These are phyloP conservation scores for Drosophila persimilis DNA, from an alignment of 1,140 invertebrate genomes.

Conservation along the genomic window DNA sequence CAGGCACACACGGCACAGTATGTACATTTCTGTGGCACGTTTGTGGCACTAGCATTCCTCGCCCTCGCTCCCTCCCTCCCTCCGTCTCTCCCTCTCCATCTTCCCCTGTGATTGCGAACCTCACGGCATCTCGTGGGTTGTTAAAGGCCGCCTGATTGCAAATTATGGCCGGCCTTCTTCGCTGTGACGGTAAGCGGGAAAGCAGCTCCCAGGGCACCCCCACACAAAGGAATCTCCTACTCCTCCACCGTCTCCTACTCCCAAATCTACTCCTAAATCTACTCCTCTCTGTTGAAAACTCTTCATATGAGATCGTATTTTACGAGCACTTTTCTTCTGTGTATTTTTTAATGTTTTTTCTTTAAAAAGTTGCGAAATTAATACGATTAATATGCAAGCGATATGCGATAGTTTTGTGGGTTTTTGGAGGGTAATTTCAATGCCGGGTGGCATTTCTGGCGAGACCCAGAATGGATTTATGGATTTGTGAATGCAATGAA, in stretches of 20 bases:
- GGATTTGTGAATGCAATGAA: conserved; percentile 13
- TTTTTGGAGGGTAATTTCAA: too few species aligned
- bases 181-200: conserved; percentile 7
- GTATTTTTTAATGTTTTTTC: conserved; percentile 61
- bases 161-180: conserved; percentile 39
- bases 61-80: conserved; percentile 10
- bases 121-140: conserved; percentile 50
- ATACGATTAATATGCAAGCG: conserved; percentile 43
- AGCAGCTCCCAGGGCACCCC: neutral
- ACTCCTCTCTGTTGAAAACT: conserved; percentile 9
- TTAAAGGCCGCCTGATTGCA: conserved; percentile 50
- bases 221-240: conserved; percentile 7
- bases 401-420: conserved; percentile 1
- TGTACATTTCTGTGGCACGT: conserved; percentile 40
- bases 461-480: conserved; percentile 7
- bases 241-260: too few species aligned
- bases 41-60: conserved; percentile 34
- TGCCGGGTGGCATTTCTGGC: too few species aligned
- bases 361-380: conserved; percentile 16
- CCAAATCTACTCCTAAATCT: too few species aligned
- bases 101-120: conserved; percentile 24
- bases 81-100: conserved; percentile 2
- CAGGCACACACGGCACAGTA: too few species aligned
- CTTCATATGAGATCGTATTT: conserved; percentile 47
- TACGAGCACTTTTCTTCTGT: conserved; percentile 52